Base-by-base conservation (phyloP, 1,140 invertebrate species). In the Anoplophora glabripennis region DNA sequence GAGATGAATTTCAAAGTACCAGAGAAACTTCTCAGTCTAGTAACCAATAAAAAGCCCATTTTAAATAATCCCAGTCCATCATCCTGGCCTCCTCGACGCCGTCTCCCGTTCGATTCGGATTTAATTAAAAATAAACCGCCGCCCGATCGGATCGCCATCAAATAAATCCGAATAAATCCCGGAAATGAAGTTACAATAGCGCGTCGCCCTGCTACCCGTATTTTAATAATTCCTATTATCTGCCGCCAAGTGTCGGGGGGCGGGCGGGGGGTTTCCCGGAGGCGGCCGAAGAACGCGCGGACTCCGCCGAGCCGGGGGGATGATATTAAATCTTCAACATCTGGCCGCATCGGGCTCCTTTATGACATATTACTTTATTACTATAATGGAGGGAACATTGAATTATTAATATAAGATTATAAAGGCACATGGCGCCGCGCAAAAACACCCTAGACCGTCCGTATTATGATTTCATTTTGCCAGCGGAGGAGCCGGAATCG, bases 351-450 rank as follows among this genome's bases (percentile, higher is more conserved):
- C 56, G 64, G 57, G 64, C 64, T 71, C 70, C 69, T 71, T 74
- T 72, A 73, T 74, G 72, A 74, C 72, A 72, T 74, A 74, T 74
- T 74, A 74, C 72, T 74, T 74, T 73, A 74, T 74, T 74, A 74
- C 71, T 68, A 69, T 72, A 74, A 74, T 74, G 71, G 72, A 72
- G 71, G 72, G 72, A 67, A 72, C 71, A 74, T 74, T 74, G 72
- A 74, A 74, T 74, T 74, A 74, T 74, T 74, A 74, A 74, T 74
- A 74, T 74, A 74, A 74, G 71, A 74, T 74, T 73, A 74, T 70
- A 67, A 70, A 64, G 60, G 65, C 66, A 68, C 62, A 68, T 70
- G 69, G 66, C 65, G 68, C 65, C 47, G 62, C 54, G 62, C 66
- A 59, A 64, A 62, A 68, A 65, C 62, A 68, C 56, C 55, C 59